Evolutionary conservation across 2,888 invertebrate genomes (phyloP).

Genomic region (Macaria liturata): DNA sequence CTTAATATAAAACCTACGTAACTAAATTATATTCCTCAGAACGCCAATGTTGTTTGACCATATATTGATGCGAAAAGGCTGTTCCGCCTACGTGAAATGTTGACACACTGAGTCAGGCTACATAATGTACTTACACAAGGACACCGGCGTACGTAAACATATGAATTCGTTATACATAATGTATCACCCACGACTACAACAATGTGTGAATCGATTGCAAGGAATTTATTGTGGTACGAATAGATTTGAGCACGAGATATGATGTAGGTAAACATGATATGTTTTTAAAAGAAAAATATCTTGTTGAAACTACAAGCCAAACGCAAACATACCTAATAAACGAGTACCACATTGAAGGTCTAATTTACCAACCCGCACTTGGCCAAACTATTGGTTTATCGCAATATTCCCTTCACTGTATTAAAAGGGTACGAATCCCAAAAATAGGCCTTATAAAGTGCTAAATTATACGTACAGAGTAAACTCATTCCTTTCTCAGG

Average conservation of each 20-base stretch:
- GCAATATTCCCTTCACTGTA: no score
- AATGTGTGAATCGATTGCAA: slow-evolving; percentile 41
- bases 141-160: slow-evolving; percentile 60
- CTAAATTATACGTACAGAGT: neutral
- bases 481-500: neutral
- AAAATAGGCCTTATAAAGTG: no score
- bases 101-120: slow-evolving; percentile 75
- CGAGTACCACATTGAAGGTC: no score
- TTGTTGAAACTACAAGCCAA: no score
- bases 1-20: no score
- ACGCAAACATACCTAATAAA: no score
- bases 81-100: slow-evolving; percentile 72
- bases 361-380: no score
- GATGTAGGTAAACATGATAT: no score
- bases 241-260: slow-evolving; percentile 6
- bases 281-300: no score
- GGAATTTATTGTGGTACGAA: slow-evolving; percentile 19
- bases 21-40: neutral
- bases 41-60: slow-evolving; percentile 47
- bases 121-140: slow-evolving; percentile 61
- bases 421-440: no score
- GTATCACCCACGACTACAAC: slow-evolving; percentile 54
- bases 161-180: slow-evolving; percentile 40
- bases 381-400: no score
- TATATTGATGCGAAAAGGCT: slow-evolving; percentile 60